These are phyloP conservation scores for Syrphus vitripennis DNA, from an alignment of 2,888 invertebrate genomes.

Conservation along the genomic window DNA sequence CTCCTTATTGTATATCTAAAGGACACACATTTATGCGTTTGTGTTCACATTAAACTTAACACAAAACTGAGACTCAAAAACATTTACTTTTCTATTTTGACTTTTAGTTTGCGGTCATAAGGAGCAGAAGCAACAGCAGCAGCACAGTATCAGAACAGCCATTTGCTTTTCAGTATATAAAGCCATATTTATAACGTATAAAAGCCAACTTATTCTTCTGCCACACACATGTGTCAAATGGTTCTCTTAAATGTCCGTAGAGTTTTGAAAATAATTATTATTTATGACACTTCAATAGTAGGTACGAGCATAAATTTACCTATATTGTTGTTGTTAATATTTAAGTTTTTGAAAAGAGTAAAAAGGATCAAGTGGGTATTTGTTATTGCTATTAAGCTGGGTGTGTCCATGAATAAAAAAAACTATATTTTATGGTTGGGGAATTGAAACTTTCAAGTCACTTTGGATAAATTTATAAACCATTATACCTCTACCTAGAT, in stretches of 20 bases:
- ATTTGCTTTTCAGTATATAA: not conserved
- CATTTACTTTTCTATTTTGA: conserved; percentile 41
- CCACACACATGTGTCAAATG: conserved; percentile 39
- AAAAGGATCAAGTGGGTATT: conserved; percentile 60
- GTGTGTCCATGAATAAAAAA: not conserved
- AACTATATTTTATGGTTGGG: too few relatives aligned
- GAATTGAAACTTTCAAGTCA: not conserved
- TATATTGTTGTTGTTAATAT: conserved; percentile 41
- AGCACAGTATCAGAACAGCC: too few relatives aligned
- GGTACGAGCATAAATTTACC: too few relatives aligned
- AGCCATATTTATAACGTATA: not conserved
- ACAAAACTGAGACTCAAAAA: conserved; percentile 30
- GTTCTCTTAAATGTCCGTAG: conserved; percentile 21
- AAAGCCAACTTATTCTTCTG: not conserved
- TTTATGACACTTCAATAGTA: conserved; percentile 45
- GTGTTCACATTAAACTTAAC: conserved; percentile 18
- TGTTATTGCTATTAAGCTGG: conserved; percentile 43
- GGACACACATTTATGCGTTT: conserved; percentile 13
- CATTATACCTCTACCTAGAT: too few relatives aligned
- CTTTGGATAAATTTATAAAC: too few relatives aligned
- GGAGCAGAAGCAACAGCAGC: too few relatives aligned
- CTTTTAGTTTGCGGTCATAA: conserved; percentile 50
- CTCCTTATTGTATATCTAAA: not conserved
- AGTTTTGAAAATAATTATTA: conserved; percentile 62
- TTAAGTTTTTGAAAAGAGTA: conserved; percentile 43